A percentile compares a stretch with the other conserved stretches of the same genome.
phyloP scores from a whole-genome alignment of 2,888 invertebrate genomes.

The Copidosoma aretas region DNA sequence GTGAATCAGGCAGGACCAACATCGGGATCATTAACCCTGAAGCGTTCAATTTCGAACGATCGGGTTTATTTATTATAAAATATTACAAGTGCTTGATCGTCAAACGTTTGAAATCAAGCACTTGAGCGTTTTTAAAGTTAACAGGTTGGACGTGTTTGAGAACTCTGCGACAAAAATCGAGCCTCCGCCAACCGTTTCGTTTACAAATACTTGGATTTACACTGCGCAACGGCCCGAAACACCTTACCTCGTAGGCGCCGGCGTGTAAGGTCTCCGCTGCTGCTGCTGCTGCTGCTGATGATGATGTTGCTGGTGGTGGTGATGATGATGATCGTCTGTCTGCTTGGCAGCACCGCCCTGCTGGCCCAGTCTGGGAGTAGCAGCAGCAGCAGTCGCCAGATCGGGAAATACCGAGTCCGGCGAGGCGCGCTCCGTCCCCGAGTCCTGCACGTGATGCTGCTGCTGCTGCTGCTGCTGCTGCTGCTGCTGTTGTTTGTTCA shows the following conservation, averaged over 20 bases:
- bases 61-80: too few relatives aligned
- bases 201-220: too few relatives aligned
- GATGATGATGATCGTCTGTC: slow-evolving; percentile 43
- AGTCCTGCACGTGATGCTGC: slow-evolving; percentile 42
- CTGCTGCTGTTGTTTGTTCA: slow-evolving; percentile 42
- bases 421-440: slow-evolving; percentile 65
- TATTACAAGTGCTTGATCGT: too few relatives aligned
- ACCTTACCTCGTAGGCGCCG: slow-evolving; percentile 47
- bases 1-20: too few relatives aligned
- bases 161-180: too few relatives aligned
- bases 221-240: too few relatives aligned
- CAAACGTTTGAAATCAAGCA: not conserved
- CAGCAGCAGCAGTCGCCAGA: too few relatives aligned
- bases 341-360: slow-evolving; percentile 43
- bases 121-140: not conserved
- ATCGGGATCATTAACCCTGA: too few relatives aligned
- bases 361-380: slow-evolving; percentile 57
- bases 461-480: slow-evolving; percentile 45
- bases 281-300: slow-evolving; percentile 52
- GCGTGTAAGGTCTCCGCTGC: slow-evolving; percentile 55
- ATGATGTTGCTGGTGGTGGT: slow-evolving; percentile 52
- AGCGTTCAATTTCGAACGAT: too few relatives aligned
- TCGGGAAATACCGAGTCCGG: slow-evolving; percentile 70
- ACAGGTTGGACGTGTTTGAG: too few relatives aligned
- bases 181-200: too few relatives aligned